These are phyloP conservation scores for Idaea aversata DNA, from an alignment of 2,888 invertebrate genomes.

Conservation along the genomic window DNA sequence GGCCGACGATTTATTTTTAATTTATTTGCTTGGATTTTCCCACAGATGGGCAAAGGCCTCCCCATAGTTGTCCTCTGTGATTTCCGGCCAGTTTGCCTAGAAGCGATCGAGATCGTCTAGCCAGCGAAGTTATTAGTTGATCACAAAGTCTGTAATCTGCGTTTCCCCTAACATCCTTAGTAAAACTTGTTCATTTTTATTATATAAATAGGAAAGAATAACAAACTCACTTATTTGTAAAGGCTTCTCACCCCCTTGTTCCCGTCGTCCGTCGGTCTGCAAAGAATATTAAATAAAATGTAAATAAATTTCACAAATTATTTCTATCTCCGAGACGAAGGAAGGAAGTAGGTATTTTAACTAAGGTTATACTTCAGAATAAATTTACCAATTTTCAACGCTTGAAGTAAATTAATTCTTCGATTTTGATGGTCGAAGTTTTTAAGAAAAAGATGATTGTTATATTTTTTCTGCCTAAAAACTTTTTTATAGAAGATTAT, in stretches of 20 bases:
- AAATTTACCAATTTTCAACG: conserved; percentile 27
- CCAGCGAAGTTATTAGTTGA: too few relatives aligned
- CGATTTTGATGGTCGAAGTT: conserved; percentile 32
- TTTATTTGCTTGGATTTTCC: too few relatives aligned
- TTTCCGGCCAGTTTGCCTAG: too few relatives aligned
- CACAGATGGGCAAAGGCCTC: too few relatives aligned
- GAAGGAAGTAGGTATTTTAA: conserved; percentile 27
- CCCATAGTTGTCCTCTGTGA: too few relatives aligned
- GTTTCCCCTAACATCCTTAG: background rate
- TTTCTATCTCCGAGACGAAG: conserved; percentile 18
- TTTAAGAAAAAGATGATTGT: conserved; percentile 14
- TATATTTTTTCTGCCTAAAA: background rate
- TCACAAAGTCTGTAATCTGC: background rate
- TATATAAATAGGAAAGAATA: conserved; percentile 17
- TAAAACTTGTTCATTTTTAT: background rate
- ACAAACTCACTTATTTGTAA: conserved; percentile 41
- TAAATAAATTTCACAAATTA: conserved; percentile 25
- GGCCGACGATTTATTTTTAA: too few relatives aligned
- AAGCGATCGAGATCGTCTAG: too few relatives aligned
- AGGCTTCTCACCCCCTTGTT: conserved; percentile 25
- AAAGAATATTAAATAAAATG: conserved; percentile 34
- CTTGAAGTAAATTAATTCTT: conserved; percentile 43
- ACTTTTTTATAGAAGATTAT: too few relatives aligned
- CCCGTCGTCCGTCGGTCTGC: conserved; percentile 24
- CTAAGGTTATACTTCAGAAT: conserved; percentile 30